phyloP scores from a whole-genome alignment of 2,113 vertebrate species.

The Cacatua alba region DNA sequence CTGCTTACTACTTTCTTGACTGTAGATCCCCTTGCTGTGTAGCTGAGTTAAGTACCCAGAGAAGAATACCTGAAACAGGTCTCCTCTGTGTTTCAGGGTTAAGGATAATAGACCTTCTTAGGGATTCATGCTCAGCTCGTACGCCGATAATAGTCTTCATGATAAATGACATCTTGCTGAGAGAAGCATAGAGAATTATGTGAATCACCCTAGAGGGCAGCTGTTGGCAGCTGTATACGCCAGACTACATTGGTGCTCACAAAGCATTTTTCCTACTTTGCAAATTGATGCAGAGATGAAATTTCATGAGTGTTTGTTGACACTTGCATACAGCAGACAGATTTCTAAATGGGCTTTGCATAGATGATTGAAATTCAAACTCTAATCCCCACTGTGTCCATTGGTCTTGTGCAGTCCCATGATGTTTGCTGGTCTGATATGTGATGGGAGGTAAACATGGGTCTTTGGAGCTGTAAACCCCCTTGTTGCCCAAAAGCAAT shows the following conservation, averaged over 20 bases:
- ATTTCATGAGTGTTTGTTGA: background rate
- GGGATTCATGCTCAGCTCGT: background rate
- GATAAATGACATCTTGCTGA: background rate
- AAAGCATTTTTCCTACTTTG: background rate
- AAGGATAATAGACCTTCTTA: background rate
- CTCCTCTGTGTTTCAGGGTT: background rate
- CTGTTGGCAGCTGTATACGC: background rate
- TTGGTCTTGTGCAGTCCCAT: background rate
- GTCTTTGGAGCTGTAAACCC: background rate
- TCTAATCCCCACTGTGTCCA: background rate
- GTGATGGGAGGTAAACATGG: background rate
- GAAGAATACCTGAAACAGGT: background rate
- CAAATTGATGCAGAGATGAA: background rate
- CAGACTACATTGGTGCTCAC: background rate
- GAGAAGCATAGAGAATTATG: background rate
- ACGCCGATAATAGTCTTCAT: background rate
- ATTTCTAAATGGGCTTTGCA: background rate
- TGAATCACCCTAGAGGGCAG: background rate
- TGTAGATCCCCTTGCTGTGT: rapidly evolving
- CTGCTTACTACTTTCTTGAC: background rate
- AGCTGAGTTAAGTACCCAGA: background rate
- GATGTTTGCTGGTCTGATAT: background rate
- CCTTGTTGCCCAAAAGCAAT: background rate
- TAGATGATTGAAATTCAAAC: background rate
- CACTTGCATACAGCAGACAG: background rate